These are phyloP conservation scores for Lissonota sp. DNA, from an alignment of 2,888 invertebrate species.

Conservation along the genomic window DNA sequence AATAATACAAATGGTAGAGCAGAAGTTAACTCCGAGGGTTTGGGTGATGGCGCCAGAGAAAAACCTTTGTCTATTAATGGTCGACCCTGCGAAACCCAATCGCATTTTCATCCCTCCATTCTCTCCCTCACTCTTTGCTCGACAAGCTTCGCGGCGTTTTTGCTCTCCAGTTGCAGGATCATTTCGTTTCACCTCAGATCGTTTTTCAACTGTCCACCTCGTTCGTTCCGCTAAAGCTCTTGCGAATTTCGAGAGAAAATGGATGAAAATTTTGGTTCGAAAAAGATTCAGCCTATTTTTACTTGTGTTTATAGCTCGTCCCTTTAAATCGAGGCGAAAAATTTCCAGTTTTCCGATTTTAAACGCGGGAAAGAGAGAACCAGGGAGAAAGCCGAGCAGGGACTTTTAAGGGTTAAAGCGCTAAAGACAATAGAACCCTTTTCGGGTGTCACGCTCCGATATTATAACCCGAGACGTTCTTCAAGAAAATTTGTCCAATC, in stretches of 20 bases:
- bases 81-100: conserved; percentile 20
- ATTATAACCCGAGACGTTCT: conserved; percentile 21
- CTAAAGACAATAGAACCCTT: conserved; percentile 50
- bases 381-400: conserved; percentile 12
- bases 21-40: neutral
- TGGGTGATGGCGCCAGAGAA: conserved; percentile 44
- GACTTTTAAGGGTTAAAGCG: conserved; percentile 12
- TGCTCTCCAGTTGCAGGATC: conserved; percentile 30
- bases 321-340: neutral
- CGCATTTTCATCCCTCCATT: conserved; percentile 6
- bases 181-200: conserved; percentile 56
- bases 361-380: neutral
- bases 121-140: neutral
- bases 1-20: conserved; percentile 47
- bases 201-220: conserved; percentile 34
- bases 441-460: conserved; percentile 45
- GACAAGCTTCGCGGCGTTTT: too few relatives aligned
- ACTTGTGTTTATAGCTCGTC: conserved; percentile 35
- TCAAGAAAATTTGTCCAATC: conserved; percentile 47
- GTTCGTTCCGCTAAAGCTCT: conserved; percentile 20
- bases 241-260: conserved; percentile 40
- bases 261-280: conserved; percentile 29
- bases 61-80: conserved; percentile 54
- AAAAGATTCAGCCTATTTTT: conserved; percentile 15
- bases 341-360: conserved; percentile 1